Evolutionary conservation across 2,888 invertebrate species (phyloP).

Genomic region (Sceliomorpha sp.): DNA sequence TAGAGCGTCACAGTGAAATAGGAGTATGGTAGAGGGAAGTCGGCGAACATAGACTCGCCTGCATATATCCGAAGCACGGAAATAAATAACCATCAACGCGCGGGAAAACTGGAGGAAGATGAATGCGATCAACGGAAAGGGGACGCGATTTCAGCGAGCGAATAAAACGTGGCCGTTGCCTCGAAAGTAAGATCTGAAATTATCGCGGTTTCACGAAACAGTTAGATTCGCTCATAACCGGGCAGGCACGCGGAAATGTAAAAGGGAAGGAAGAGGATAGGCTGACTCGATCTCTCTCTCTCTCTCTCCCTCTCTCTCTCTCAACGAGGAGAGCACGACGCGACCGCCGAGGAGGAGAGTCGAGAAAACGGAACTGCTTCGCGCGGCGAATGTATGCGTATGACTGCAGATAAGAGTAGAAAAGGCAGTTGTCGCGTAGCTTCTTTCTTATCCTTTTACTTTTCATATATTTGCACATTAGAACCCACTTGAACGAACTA

Average conservation of each 20-base stretch:
- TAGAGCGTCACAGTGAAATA: too few species aligned
- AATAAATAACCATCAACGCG: conserved; percentile 51
- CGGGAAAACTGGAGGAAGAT: conserved; percentile 50
- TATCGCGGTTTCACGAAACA: conserved; percentile 71
- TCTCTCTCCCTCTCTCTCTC: too few species aligned
- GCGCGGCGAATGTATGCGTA: conserved; percentile 71
- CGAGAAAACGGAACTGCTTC: conserved; percentile 73
- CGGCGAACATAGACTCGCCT: conserved; percentile 39
- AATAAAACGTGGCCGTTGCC: conserved; percentile 58
- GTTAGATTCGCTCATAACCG: conserved; percentile 69
- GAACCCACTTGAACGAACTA: neutral
- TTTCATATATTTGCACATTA: conserved; percentile 60
- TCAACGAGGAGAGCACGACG: conserved; percentile 25
- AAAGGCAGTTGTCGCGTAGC: conserved; percentile 51
- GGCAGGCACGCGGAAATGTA: conserved; percentile 48
- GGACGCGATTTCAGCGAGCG: conserved; percentile 44
- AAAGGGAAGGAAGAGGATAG: conserved; percentile 30
- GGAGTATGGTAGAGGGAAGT: conserved; percentile 39
- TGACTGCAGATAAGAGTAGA: conserved; percentile 69
- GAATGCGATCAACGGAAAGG: conserved; percentile 49
- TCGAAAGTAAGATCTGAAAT: conserved; percentile 70
- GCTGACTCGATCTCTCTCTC: too few species aligned
- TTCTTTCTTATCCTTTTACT: conserved; percentile 53
- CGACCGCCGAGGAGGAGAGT: conserved; percentile 54
- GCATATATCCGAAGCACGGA: conserved; percentile 30